A percentile compares a stretch with the other conserved stretches of the same genome.
Conservation (phyloP, 2,888 invertebrate species). For the Neoitamus cyanurus region DNA sequence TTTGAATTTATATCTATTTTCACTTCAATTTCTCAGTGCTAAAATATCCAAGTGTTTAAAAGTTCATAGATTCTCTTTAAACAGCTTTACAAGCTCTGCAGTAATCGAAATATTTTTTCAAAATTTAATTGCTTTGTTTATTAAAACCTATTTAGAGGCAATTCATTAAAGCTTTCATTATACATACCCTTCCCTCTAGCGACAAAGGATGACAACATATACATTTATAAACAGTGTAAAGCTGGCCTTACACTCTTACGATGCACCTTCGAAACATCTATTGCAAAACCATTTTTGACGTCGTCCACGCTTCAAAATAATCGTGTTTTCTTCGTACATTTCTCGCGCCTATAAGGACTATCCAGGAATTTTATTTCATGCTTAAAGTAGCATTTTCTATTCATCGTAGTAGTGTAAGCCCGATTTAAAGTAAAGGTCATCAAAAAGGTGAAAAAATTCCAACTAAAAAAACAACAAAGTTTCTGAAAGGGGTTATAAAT, state of each 20-base stretch:
- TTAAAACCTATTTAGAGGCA: background rate
- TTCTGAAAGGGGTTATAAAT: background rate
- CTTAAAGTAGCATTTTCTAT: too few species aligned
- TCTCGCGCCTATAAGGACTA: too few species aligned
- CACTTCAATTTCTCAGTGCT: background rate
- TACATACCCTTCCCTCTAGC: background rate
- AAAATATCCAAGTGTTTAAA: background rate
- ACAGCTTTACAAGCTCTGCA: background rate
- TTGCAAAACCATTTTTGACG: too few species aligned
- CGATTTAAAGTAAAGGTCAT: background rate
- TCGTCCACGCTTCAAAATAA: too few species aligned
- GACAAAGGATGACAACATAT: background rate
- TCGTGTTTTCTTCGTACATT: too few species aligned
- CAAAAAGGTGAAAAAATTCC: background rate
- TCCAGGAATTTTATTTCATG: too few species aligned
- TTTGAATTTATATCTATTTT: background rate
- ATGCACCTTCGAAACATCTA: background rate
- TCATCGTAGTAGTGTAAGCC: background rate
- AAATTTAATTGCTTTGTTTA: background rate
- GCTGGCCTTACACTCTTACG: background rate
- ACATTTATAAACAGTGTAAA: background rate
- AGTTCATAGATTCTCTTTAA: background rate
- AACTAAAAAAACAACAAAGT: background rate
- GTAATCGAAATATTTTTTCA: background rate
- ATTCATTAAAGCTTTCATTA: background rate